Base-by-base conservation (phyloP, 2,797 vertebrate genomes). In the Catharus ustulatus region DNA sequence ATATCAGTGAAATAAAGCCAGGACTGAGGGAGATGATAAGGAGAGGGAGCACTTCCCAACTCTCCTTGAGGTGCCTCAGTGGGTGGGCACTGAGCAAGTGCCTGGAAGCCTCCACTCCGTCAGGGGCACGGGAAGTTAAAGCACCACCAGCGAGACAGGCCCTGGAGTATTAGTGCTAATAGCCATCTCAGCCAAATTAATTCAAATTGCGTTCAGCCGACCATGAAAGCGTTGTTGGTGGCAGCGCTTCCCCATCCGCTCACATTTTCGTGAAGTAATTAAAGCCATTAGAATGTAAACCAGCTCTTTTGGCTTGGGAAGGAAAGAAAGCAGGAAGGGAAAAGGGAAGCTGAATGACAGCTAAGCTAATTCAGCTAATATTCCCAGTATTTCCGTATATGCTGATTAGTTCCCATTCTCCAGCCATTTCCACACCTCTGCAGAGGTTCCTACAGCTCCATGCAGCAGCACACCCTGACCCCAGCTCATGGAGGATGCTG, bases 241-340 rank as follows among this genome's bases (percentile, higher is more conserved):
- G 95, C 95, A 95, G 94, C 22, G 72, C 92, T 97, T 97, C 97
- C 96, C 95, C 97, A 95, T 97, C 96, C 94, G 69, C 93, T 97
- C 96, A 93, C 94, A 98, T 97, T 95, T 96, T 96, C 61, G 2
- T 87, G 89, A 92, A 92, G 95, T 97, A 98, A 98, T 98, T 98
- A 97, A 96, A 97, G 71, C 94, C 95, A 98, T 98, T 98, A 97
- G 97, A 96, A 97, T 97, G 96, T 96, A 97, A 98, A 97, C 91
- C 87, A 96, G 96, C 86, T 97, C 96, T 89, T 95, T 77, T 91
- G 87, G 82, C 36, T 86, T 89, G 66, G 73, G 87, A 77, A 85
- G 91, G 91, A 81, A 83, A 78, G 83, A 78, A 80, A 86, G 92
- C 88, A 84, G 91, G 88, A 93, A 93, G 94, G 95, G 93, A 92